A percentile compares a stretch with the other conserved stretches of the same genome.
Evolutionary conservation across 2,113 vertebrate species (phyloP).

Genomic region (Elaphurus davidianus): DNA sequence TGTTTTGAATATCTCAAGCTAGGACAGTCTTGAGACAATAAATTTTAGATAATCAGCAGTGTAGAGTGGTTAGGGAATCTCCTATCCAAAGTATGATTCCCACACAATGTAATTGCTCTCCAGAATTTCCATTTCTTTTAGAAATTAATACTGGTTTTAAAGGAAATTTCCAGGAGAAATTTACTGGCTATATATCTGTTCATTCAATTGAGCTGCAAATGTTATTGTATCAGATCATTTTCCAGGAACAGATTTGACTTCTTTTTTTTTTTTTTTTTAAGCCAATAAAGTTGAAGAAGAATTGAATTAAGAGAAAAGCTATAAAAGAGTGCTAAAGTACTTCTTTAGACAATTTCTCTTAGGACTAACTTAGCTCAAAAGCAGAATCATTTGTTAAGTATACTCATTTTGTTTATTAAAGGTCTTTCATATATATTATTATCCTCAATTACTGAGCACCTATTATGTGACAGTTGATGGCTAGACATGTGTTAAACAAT

Average conservation of each 20-base stretch:
- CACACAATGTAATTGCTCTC: neutral
- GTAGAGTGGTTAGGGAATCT: neutral
- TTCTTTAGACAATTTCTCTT: neutral
- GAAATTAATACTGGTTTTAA: neutral
- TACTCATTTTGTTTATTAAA: neutral
- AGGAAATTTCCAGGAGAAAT: neutral
- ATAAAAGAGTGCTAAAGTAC: neutral
- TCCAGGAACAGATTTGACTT: neutral
- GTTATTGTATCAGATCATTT: neutral
- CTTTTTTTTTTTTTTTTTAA: neutral
- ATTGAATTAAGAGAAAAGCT: neutral
- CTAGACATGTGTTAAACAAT: neutral
- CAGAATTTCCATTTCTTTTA: neutral
- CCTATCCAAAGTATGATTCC: neutral
- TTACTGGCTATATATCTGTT: neutral
- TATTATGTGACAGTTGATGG: neutral
- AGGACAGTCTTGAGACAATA: neutral
- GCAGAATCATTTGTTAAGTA: neutral
- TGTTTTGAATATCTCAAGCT: neutral
- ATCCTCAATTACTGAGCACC: neutral
- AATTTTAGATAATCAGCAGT: neutral
- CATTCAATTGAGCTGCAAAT: neutral
- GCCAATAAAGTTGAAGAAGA: neutral
- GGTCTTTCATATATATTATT: neutral
- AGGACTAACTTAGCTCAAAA: neutral